A percentile compares a stretch with the other conserved stretches of the same genome.
Evolutionary conservation across 2,888 invertebrate species (phyloP).

Genomic region (Cosmopolites sordidus): DNA sequence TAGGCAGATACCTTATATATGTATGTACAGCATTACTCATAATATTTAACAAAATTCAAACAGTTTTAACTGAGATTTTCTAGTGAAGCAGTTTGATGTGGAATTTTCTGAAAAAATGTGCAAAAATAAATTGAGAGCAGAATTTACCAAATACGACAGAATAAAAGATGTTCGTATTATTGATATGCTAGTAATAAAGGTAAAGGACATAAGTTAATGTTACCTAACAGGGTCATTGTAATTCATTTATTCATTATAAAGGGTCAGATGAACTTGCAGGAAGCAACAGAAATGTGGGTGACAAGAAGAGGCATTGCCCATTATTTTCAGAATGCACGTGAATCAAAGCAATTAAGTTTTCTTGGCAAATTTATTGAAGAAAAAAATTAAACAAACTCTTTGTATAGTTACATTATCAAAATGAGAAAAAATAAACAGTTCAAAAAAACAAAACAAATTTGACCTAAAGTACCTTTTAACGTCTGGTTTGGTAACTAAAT

Average conservation of each 20-base stretch:
- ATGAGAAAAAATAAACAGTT: too few relatives aligned
- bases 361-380: constrained; percentile 21
- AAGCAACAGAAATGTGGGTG: constrained; percentile 20
- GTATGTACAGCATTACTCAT: constrained; percentile 47
- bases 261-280: constrained; percentile 23
- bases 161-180: constrained; percentile 80
- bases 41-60: background rate
- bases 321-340: constrained; percentile 11
- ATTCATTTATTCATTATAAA: background rate
- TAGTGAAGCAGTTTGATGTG: constrained; percentile 80
- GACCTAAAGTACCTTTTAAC: too few relatives aligned
- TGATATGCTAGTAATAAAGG: constrained; percentile 77
- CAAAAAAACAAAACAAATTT: too few relatives aligned
- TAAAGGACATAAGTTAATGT: background rate
- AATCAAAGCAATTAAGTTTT: constrained; percentile 15
- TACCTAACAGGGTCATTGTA: background rate
- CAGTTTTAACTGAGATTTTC: constrained; percentile 9
- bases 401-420: too few relatives aligned
- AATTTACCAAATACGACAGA: constrained; percentile 71
- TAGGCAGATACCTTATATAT: constrained; percentile 81
- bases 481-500: too few relatives aligned
- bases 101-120: constrained; percentile 67
- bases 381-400: constrained; percentile 14
- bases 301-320: constrained; percentile 11
- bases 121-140: constrained; percentile 67